Evolutionary conservation across 1,140 invertebrate species (phyloP), one percentile per base, ranked within the genome.

Genomic region (Papilio xuthus): DNA sequence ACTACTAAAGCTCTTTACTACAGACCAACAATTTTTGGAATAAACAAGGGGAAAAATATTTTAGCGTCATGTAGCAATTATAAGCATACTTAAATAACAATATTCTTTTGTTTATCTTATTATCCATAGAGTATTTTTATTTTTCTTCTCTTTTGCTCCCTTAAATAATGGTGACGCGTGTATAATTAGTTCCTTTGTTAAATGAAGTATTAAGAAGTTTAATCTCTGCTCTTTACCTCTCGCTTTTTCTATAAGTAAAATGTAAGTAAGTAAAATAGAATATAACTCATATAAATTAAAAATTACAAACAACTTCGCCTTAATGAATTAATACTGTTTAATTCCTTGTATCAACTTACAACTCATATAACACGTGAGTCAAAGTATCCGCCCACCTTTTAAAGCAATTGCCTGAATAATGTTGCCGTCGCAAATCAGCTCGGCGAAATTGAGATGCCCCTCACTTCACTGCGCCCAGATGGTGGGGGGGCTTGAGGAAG

Each of bases 381-480:
- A 23, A 74, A 74, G 60, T 67, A 67, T 67, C 18, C 72, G 26
- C 18, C 23, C 50, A 37, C 47, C 73, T 75, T 75, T 75, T 75
- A 75, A 73, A 75, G 50, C 73, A 75, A 75, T 75, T 75, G 73
- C 73, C 50, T 56, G 50, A 26, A 75, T 75, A 75, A 75, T 75
- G 50, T 75, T 53, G 44, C 69, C 80, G 69, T 78, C 56, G 70
- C 53, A 78, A 78, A 81, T 81, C 80, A 78, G 77, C 80, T 81
- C 77, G 76, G 72, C 78, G 71, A 78, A 78, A 81, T 81, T 81
- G 73, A 50, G 44, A 75, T 53, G 28, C 44, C 73, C 28, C 73
- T 75, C 73, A 75, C 47, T 50, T 75, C 73, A 56, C 73, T 75
- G 50, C 73, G 50, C 53, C 12, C 72, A 74, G 60, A 67, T 47